Evolutionary conservation across 2,113 vertebrate species (phyloP).

Genomic region (Actenoides lindsayi): DNA sequence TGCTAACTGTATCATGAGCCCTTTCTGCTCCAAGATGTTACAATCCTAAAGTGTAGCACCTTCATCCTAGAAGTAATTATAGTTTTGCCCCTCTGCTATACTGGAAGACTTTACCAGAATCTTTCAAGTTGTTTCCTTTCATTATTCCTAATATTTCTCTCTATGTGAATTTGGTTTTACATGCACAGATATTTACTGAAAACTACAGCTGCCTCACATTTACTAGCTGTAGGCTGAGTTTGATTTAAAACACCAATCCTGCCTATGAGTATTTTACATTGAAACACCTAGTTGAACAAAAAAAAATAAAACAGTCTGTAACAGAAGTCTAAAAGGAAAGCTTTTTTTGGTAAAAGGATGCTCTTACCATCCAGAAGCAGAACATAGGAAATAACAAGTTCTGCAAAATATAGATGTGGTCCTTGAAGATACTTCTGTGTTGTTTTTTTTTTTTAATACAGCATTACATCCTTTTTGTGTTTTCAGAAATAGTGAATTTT

Average conservation of each 20-base stretch:
- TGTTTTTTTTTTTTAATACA: neutral
- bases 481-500: neutral
- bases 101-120: neutral
- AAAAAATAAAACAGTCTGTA: neutral
- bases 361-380: neutral
- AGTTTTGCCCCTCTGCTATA: neutral
- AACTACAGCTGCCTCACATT: neutral
- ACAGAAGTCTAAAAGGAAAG: neutral
- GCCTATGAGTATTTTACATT: neutral
- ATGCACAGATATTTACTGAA: neutral
- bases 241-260: neutral
- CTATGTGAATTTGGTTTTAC: neutral
- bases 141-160: neutral
- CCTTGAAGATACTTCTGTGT: neutral
- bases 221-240: neutral
- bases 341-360: neutral
- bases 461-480: neutral
- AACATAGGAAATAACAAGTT: neutral
- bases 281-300: neutral
- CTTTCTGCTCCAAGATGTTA: neutral
- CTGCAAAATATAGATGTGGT: neutral
- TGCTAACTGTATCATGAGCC: fast-evolving
- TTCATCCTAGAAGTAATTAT: neutral
- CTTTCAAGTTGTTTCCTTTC: neutral
- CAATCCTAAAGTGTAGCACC: neutral